Evolutionary conservation across 1,140 invertebrate genomes (phyloP).

Genomic region (Pteromalus puparum): DNA sequence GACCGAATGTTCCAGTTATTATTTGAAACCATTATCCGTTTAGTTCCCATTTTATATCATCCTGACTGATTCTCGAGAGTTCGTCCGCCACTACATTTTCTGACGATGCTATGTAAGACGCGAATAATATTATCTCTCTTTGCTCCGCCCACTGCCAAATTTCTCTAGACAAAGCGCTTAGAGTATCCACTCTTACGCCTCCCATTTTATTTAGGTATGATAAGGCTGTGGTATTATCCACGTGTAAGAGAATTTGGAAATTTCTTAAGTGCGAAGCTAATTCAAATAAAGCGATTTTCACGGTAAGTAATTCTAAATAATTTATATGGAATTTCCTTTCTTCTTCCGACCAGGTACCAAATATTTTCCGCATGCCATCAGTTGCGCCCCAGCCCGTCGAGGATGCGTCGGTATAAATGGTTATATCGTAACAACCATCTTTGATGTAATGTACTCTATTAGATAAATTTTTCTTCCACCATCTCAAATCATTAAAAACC

Average conservation of each 20-base stretch:
- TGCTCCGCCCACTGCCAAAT: constrained; percentile 20
- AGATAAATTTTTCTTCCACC: constrained; percentile 43
- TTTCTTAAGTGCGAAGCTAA: neutral
- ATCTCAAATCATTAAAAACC: constrained; percentile 46
- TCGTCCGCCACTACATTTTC: neutral
- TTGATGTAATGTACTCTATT: constrained; percentile 19
- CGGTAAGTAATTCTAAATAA: neutral
- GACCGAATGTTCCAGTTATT: constrained; percentile 4
- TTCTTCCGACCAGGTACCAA: too few species aligned
- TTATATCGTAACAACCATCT: constrained; percentile 40
- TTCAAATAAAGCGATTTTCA: neutral
- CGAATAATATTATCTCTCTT: neutral
- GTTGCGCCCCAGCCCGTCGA: constrained; percentile 58
- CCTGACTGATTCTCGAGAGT: neutral
- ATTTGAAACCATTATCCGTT: neutral
- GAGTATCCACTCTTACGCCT: neutral
- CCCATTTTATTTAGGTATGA: constrained; percentile 11
- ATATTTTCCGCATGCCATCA: constrained; percentile 21
- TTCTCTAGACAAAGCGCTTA: neutral
- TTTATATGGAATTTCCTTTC: neutral
- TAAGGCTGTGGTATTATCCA: neutral
- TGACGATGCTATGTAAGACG: too few species aligned
- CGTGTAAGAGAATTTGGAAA: neutral
- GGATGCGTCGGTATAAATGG: constrained; percentile 62
- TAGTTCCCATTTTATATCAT: neutral